Percentiles rank a stretch among this genome's conserved stretches.
Evolutionary conservation across 2,797 vertebrate genomes (phyloP).

Genomic region (Buphagus erythrorhynchus): DNA sequence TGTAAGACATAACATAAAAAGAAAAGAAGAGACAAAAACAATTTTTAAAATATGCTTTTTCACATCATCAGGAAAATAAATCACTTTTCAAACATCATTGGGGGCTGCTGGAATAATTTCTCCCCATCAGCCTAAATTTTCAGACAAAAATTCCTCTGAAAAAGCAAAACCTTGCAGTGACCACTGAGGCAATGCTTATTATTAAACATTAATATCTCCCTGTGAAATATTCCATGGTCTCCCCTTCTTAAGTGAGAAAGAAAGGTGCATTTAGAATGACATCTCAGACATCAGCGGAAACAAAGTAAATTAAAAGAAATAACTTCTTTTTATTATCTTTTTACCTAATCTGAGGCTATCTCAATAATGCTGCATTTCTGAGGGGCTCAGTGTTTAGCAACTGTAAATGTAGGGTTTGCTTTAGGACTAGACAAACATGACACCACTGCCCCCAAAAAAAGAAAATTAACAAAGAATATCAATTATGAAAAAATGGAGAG

Average conservation of each 20-base stretch:
- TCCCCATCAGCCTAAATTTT: not conserved
- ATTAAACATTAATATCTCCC: not conserved
- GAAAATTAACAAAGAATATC: constrained; percentile 19
- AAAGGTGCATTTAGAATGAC: not conserved
- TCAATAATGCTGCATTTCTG: not conserved
- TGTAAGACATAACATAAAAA: not conserved
- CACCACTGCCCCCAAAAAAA: not conserved
- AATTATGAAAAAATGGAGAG: not conserved
- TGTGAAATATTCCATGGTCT: not conserved
- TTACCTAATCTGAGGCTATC: not conserved
- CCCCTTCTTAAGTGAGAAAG: not conserved
- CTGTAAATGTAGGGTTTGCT: not conserved
- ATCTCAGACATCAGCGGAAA: not conserved
- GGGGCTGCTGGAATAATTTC: not conserved
- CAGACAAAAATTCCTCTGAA: not conserved
- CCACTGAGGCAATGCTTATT: not conserved
- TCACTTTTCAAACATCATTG: not conserved
- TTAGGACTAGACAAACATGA: not conserved
- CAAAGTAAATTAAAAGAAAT: not conserved
- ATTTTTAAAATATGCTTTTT: not conserved
- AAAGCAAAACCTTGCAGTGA: not conserved
- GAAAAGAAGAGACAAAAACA: not conserved
- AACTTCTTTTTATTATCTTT: not conserved
- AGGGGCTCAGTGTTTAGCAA: not conserved
- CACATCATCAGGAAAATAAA: not conserved